phyloP scores from a whole-genome alignment of 2,888 invertebrate genomes.

The Cylloceria caligata region DNA sequence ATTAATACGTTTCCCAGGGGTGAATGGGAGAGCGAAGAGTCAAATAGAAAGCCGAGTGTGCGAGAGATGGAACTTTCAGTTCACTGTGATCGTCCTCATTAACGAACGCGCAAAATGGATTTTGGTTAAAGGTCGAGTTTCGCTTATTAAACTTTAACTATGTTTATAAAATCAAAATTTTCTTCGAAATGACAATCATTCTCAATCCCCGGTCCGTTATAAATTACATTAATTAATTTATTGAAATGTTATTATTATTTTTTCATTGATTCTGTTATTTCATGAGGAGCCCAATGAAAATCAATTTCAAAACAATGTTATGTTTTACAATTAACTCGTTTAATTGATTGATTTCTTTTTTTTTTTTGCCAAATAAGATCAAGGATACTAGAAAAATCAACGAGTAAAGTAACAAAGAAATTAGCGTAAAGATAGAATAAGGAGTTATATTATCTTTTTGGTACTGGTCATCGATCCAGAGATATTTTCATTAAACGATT shows the following conservation, averaged over 20 bases:
- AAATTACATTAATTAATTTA: no score
- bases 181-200: not conserved
- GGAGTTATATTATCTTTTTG: not conserved
- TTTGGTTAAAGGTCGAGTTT: constrained; percentile 48
- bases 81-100: constrained; percentile 75
- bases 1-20: constrained; percentile 75
- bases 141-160: not conserved
- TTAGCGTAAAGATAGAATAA: not conserved
- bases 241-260: not conserved
- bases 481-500: no score
- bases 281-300: not conserved
- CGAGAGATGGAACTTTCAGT: constrained; percentile 39
- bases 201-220: no score
- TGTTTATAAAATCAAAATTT: constrained; percentile 3
- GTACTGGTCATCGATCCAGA: no score
- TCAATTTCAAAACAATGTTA: not conserved
- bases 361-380: not conserved
- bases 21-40: constrained; percentile 16
- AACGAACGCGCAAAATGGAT: constrained; percentile 74
- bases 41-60: constrained; percentile 37
- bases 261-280: not conserved
- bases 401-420: not conserved
- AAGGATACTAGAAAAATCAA: not conserved
- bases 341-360: no score
- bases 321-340: no score